Evolutionary conservation across 2,113 vertebrate genomes (phyloP), one percentile per base, ranked within the genome.

Genomic region (Bujurquina vittata): DNA sequence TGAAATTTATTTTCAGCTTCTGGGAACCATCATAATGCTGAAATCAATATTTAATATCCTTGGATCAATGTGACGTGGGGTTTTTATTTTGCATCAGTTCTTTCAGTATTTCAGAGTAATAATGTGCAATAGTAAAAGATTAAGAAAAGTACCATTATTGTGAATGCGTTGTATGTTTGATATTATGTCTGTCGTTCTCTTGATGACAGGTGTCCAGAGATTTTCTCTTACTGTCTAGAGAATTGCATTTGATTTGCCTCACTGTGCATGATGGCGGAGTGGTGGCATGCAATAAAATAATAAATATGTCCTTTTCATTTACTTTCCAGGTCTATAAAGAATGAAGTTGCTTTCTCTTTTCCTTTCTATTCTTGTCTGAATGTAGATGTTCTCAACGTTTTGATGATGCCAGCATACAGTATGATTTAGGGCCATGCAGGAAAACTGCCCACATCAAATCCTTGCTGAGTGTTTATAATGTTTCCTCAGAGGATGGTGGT

Each of bases 11-110:
- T 92, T 90, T 89, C 72, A 31, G 79, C 91, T 85, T 84, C 87
- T 88, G 83, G 91, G 81, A 93, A 91, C 76, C 80, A 83, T 89
- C 88, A 84, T 91, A 79, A 92, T 90, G 79, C 76, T 77, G 9
- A 72, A 89, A 94, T 95, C 95, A 92, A 95, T 95, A 95, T 94
- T 94, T 95, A 93, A 95, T 95, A 95, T 93, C 81, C 69, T 79
- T 29, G 55, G 81, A 95, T 95, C 94, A 85, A 95, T 94, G 79
- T 74, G 75, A 78, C 17, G 43, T 90, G 75, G 77, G 78, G 58
- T 86, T 94, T 26, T 89, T 92, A 73, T 74, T 86, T 90, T 88
- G 84, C 89, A 91, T 92, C 7, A 60, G 65, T 83, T 85, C 77
- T 77, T 81, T 89, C 89, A 84, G 81, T 81, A 84, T 85, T 81